Evolutionary conservation across 2,888 invertebrate genomes (phyloP).

Genomic region (Neoaliturus tenellus): DNA sequence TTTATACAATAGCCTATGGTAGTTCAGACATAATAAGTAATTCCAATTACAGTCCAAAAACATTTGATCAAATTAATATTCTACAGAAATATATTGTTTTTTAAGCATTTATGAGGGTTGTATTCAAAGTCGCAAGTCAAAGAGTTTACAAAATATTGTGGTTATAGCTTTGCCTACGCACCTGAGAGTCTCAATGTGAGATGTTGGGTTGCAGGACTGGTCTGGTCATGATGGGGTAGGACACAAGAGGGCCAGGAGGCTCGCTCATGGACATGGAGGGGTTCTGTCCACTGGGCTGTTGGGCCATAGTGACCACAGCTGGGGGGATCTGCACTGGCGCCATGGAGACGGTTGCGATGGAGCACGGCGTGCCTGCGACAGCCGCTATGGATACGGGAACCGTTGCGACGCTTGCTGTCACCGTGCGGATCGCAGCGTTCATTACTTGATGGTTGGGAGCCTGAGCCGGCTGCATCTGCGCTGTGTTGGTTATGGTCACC

Average conservation of each 20-base stretch:
- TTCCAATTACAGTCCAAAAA: no score
- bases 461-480: slow-evolving; percentile 73
- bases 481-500: slow-evolving; percentile 77
- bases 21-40: no score
- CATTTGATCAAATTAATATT: no score
- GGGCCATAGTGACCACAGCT: slow-evolving; percentile 78
- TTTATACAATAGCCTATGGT: no score
- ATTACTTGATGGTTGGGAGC: slow-evolving; percentile 73
- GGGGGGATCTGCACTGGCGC: slow-evolving; percentile 75
- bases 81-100: no score
- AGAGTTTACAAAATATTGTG: no score
- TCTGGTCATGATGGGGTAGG: slow-evolving; percentile 82
- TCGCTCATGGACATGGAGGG: slow-evolving; percentile 75
- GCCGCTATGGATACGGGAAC: slow-evolving; percentile 79
- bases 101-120: no score
- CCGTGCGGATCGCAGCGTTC: slow-evolving; percentile 74
- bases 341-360: slow-evolving; percentile 76
- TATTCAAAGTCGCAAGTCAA: no score
- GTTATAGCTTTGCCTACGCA: not conserved
- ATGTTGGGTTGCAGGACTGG: slow-evolving; percentile 70
- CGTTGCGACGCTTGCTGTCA: slow-evolving; percentile 77
- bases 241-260: slow-evolving; percentile 78
- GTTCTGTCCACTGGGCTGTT: slow-evolving; percentile 69
- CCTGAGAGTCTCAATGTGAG: slow-evolving; percentile 48
- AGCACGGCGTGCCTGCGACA: slow-evolving; percentile 76